phyloP scores from a whole-genome alignment of 2,888 invertebrate genomes.

The Nemotelus nigrinus region DNA sequence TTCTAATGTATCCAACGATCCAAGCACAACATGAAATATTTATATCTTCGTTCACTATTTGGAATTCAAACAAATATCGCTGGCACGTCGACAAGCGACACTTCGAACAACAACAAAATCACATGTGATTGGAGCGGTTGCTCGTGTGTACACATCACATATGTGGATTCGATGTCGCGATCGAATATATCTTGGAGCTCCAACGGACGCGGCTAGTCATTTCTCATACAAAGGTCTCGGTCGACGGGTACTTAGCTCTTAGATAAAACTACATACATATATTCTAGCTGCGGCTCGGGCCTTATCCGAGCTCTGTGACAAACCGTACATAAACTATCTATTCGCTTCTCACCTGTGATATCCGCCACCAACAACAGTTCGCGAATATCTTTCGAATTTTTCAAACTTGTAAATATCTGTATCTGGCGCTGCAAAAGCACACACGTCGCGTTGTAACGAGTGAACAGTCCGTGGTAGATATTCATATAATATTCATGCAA shows the following conservation, averaged over 20 bases:
- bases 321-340: too few species aligned
- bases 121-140: conserved; percentile 23
- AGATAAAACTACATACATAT: conserved; percentile 14
- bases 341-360: too few species aligned
- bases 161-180: conserved; percentile 18
- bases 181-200: conserved; percentile 27
- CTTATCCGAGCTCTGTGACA: too few species aligned
- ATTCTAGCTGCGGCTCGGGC: not conserved
- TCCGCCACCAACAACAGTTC: too few species aligned
- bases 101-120: conserved; percentile 24
- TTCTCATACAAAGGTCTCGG: conserved; percentile 34
- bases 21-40: conserved; percentile 13
- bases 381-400: too few species aligned
- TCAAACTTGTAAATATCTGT: too few species aligned
- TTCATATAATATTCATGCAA: too few species aligned
- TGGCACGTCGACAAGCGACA: not conserved
- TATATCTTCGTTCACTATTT: conserved; percentile 14
- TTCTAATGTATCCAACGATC: not conserved
- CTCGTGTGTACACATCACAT: conserved; percentile 2
- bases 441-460: too few species aligned
- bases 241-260: conserved; percentile 18
- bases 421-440: too few species aligned
- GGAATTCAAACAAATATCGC: conserved; percentile 27
- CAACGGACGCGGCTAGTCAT: conserved; percentile 24
- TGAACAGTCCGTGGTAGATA: too few species aligned